Evolutionary conservation across 2,797 vertebrate genomes (phyloP).

Genomic region (Malurus leucopterus): DNA sequence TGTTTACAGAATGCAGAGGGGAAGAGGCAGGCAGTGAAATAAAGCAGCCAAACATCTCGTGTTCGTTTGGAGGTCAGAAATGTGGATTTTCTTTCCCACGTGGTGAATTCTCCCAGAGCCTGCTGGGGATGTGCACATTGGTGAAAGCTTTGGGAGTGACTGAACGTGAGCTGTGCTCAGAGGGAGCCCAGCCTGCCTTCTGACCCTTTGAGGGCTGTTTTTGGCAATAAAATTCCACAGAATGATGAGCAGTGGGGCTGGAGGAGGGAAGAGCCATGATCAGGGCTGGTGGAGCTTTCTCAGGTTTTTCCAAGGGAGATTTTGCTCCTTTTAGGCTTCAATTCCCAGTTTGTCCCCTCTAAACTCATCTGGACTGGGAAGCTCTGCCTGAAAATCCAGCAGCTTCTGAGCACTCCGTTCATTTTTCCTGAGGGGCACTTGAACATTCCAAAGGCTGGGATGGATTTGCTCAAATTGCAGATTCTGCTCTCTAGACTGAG

Average conservation of each 20-base stretch:
- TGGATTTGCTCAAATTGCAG: background rate
- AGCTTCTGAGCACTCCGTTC: background rate
- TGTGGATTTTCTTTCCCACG: background rate
- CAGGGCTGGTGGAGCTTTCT: background rate
- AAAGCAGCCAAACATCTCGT: background rate
- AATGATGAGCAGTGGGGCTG: background rate
- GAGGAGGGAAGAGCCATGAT: background rate
- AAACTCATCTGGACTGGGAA: background rate
- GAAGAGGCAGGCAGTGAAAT: background rate
- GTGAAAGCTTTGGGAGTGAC: background rate
- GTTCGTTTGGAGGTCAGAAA: background rate
- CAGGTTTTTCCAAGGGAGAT: background rate
- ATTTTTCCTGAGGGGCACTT: background rate
- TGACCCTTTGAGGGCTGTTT: slow-evolving; percentile 3
- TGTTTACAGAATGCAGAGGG: background rate
- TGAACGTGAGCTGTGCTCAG: background rate
- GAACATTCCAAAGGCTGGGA: background rate
- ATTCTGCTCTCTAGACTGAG: background rate
- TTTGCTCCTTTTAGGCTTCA: background rate
- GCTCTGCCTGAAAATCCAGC: background rate
- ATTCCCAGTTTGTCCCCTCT: background rate
- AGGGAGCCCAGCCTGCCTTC: background rate
- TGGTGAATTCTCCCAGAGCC: background rate
- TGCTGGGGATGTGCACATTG: background rate
- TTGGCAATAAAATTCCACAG: background rate